Percentiles rank a stretch among this genome's conserved stretches.
phyloP scores from a whole-genome alignment of 1,140 invertebrate species.

The Pachyrhynchus sulphureomaculatus region DNA sequence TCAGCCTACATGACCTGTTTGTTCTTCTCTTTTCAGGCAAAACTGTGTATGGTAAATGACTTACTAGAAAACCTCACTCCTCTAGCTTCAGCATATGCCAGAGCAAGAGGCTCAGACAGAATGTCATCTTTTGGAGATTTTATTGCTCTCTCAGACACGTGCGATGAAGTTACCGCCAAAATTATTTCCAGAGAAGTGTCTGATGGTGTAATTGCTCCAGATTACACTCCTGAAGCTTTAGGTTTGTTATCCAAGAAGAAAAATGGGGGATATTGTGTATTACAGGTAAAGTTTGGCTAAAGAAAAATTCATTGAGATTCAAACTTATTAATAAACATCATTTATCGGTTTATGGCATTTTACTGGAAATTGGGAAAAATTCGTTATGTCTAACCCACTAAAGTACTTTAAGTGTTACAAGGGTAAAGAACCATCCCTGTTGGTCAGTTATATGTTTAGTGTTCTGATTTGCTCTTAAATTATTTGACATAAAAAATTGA shows the following conservation, averaged over 20 bases:
- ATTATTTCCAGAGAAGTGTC: conserved; percentile 84
- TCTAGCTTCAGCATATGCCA: conserved; percentile 90
- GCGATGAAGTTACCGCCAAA: conserved; percentile 82
- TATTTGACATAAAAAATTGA: no score
- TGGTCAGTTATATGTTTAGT: no score
- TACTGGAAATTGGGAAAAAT: no score
- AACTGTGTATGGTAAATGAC: conserved; percentile 93
- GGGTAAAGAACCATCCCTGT: no score
- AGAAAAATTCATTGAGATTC: not conserved
- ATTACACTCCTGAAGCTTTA: conserved; percentile 81
- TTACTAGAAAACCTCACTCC: conserved; percentile 74
- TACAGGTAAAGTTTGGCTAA: conserved; percentile 59
- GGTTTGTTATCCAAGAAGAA: conserved; percentile 95
- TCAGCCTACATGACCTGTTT: no score
- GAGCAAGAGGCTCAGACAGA: conserved; percentile 94
- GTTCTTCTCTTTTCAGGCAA: conserved; percentile 61
- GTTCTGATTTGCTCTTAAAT: no score
- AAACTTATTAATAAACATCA: not conserved
- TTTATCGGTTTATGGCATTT: no score
- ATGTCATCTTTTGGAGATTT: conserved; percentile 99
- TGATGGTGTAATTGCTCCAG: conserved; percentile 95
- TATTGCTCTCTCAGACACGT: conserved; percentile 88
- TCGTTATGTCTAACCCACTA: no score
- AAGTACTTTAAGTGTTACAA: no score
- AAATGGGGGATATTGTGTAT: conserved; percentile 87